Evolutionary conservation across 2,113 vertebrate genomes (phyloP), one percentile per base, ranked within the genome.

Genomic region (Zosterops japonicus): DNA sequence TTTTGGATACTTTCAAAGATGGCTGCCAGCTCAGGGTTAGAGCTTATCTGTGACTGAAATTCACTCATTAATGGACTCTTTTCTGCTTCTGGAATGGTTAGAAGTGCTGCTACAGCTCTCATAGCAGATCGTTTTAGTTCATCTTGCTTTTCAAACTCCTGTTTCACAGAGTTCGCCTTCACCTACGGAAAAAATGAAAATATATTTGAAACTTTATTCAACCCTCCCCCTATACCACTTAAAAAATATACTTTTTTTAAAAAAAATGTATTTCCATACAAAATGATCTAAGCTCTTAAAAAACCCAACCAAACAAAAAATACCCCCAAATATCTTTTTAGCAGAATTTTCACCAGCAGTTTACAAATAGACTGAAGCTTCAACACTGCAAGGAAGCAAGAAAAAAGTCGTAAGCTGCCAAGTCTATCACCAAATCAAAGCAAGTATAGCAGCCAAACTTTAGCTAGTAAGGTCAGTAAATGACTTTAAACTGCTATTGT

Each of bases 1-100:
- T 99, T 99, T 96, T 99, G 99, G 98, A 99, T 99, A 97, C 99
- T 99, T 97, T 99, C 99, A 91, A 99, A 99, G 98, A 99, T 99
- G 97, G 99, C 98, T 49, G 99, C 99, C 97, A 99, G 97, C 98
- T 99, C 99, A 89, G 99, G 99, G 96, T 99, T 99, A 97, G 99
- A 99, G 92, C 99, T 99, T 98, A 99, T 99, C 97, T 99, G 99
- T 67, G 99, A 99, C 97, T 99, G 99, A 95, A 99, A 99, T 98
- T 99, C 99, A 46, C 99, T 99, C 99, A 99, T 99, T 89, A 99
- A 97, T 12, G 99, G 99, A 91, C 99, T 99, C 97, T 99, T 99
- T 97, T 99, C 99, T 18, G 99, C 99, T 97, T 99, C 99, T n/a
- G 99, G 99, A 98, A 99, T 99, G 95, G 99, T 99, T 52, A 99